Conservation (phyloP, 2,888 invertebrate genomes). For the Thecocarcelia acutangulata region DNA sequence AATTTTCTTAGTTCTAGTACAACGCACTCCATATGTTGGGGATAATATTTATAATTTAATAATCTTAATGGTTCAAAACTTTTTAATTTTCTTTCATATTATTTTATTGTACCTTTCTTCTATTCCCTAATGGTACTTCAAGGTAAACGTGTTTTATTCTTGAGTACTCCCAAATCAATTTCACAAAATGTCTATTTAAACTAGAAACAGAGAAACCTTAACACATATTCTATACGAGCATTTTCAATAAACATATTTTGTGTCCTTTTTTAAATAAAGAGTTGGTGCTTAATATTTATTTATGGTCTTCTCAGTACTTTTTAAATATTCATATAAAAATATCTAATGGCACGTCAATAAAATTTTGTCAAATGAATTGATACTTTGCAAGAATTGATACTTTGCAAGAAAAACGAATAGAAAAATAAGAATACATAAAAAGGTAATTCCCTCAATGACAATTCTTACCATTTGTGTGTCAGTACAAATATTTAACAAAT, state of each 20-base stretch:
- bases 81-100: constrained; percentile 1
- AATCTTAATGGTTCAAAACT: no score
- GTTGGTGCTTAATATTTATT: constrained; percentile 48
- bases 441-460: constrained; percentile 60
- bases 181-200: constrained; percentile 41
- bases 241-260: constrained; percentile 53
- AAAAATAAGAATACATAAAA: constrained; percentile 21
- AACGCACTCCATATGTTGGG: no score
- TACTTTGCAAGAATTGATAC: no score
- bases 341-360: constrained; percentile 64
- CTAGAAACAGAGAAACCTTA: neutral
- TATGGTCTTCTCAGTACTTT: constrained; percentile 30
- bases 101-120: neutral
- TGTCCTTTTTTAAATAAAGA: constrained; percentile 35
- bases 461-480: constrained; percentile 48
- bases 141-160: constrained; percentile 10
- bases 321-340: constrained; percentile 56
- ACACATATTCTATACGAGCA: constrained; percentile 41
- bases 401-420: constrained; percentile 15
- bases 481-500: constrained; percentile 54
- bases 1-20: no score
- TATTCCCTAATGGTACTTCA: neutral
- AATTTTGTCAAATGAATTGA: no score
- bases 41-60: no score
- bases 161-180: constrained; percentile 38